These are phyloP conservation scores for Aricia agestis DNA, from an alignment of 1,140 invertebrate species.

Conservation along the genomic window DNA sequence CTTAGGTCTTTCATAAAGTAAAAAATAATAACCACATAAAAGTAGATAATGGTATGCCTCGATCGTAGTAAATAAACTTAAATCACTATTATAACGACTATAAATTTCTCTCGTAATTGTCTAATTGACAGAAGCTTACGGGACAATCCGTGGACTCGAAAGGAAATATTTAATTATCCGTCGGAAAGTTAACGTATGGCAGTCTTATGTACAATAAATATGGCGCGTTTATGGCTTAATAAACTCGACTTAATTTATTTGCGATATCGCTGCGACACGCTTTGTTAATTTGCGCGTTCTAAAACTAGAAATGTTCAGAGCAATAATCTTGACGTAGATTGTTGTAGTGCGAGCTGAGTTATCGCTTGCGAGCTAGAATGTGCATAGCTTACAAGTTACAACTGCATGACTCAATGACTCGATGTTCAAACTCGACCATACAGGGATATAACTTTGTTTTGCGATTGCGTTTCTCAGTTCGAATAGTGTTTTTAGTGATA, in stretches of 20 bases:
- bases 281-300: slow-evolving; percentile 2
- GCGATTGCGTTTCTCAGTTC: too few species aligned
- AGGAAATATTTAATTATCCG: not conserved
- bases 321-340: slow-evolving; percentile 1
- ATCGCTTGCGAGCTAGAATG: not conserved
- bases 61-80: not conserved
- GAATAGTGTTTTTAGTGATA: too few species aligned
- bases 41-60: not conserved
- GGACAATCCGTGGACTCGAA: not conserved
- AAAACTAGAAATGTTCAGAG: slow-evolving; percentile 8
- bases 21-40: not conserved
- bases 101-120: not conserved
- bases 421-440: too few species aligned
- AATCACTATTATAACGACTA: not conserved
- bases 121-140: not conserved
- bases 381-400: not conserved
- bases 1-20: not conserved
- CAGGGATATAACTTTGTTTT: too few species aligned
- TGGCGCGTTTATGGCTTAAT: not conserved
- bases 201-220: not conserved
- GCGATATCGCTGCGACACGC: not conserved
- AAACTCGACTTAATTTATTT: slow-evolving; percentile 4
- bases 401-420: too few species aligned
- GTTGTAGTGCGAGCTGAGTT: not conserved
- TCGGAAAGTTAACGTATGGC: not conserved